phyloP scores from a whole-genome alignment of 2,888 invertebrate genomes.

The Platycnemis pennipes region DNA sequence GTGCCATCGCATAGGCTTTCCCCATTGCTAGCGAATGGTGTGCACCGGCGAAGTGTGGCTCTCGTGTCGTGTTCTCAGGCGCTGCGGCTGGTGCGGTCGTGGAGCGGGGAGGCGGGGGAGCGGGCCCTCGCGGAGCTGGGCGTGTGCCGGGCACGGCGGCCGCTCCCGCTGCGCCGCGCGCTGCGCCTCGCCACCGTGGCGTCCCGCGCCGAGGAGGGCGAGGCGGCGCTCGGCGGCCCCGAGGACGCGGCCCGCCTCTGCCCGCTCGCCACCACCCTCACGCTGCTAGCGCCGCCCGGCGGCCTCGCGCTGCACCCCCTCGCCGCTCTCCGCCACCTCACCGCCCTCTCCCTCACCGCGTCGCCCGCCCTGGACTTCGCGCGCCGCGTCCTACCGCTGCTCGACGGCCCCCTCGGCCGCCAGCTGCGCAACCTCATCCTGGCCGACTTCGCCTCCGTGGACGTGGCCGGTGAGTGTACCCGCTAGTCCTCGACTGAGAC shows the following conservation, averaged over 20 bases:
- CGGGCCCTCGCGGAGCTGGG: conserved; percentile 71
- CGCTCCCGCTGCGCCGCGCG: conserved; percentile 68
- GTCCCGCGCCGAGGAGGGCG: conserved; percentile 73
- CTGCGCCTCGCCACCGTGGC: conserved; percentile 74
- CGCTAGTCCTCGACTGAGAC: no score
- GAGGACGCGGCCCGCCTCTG: conserved; percentile 75
- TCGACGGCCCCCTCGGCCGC: conserved; percentile 75
- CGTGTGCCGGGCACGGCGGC: conserved; percentile 70
- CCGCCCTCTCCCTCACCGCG: conserved; percentile 74
- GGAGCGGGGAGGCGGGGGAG: conserved; percentile 71
- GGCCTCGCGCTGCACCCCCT: conserved; percentile 76
- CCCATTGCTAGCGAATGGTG: no score
- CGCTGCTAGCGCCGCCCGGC: conserved; percentile 75
- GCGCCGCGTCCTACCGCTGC: conserved; percentile 76
- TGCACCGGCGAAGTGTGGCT: no score
- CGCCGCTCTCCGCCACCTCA: conserved; percentile 73
- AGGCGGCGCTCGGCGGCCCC: conserved; percentile 73
- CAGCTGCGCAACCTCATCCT: conserved; percentile 76
- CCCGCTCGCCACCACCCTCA: conserved; percentile 74
- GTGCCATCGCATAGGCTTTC: no score
- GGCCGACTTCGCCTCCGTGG: conserved; percentile 75
- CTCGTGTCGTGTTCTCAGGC: conserved; percentile 70
- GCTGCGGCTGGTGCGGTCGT: conserved; percentile 71
- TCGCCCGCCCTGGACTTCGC: conserved; percentile 76
- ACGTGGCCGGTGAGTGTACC: conserved; percentile 74